Evolutionary conservation across 35 echinoderm and acorn worm species (phyloP).

Genomic region (Heliocidaris tuberculata): DNA sequence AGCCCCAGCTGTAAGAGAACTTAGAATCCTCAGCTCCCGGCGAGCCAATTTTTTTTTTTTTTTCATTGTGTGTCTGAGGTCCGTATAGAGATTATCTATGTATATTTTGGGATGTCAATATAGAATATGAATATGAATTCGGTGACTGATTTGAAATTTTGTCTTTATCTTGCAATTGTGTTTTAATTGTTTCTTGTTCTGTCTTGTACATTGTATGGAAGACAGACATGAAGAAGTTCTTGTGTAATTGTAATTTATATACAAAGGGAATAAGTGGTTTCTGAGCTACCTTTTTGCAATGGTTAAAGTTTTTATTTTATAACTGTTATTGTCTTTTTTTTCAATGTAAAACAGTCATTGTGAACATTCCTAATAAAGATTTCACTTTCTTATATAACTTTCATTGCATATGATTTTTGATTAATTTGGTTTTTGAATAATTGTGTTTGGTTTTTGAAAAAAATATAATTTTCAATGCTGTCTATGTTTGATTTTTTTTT

Average conservation of each 20-base stretch:
- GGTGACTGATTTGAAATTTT: background rate
- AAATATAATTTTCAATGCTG: too few species aligned
- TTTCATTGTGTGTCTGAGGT: background rate
- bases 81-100: background rate
- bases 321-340: background rate
- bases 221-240: background rate
- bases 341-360: conserved; percentile 5
- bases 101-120: background rate
- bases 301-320: background rate
- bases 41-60: background rate
- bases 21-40: background rate
- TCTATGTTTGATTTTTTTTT: too few species aligned
- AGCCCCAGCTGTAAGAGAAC: too few species aligned
- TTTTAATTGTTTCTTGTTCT: background rate
- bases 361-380: conserved; percentile 36
- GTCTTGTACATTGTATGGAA: background rate
- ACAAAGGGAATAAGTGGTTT: background rate
- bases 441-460: too few species aligned
- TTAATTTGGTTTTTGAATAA: too few species aligned
- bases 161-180: background rate
- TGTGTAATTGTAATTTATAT: background rate
- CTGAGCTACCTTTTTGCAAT: background rate
- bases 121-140: background rate
- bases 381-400: conserved; percentile 22
- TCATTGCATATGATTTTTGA: too few species aligned